These are phyloP conservation scores for Garra rufa DNA, from an alignment of 2,113 vertebrate species.

Conservation along the genomic window DNA sequence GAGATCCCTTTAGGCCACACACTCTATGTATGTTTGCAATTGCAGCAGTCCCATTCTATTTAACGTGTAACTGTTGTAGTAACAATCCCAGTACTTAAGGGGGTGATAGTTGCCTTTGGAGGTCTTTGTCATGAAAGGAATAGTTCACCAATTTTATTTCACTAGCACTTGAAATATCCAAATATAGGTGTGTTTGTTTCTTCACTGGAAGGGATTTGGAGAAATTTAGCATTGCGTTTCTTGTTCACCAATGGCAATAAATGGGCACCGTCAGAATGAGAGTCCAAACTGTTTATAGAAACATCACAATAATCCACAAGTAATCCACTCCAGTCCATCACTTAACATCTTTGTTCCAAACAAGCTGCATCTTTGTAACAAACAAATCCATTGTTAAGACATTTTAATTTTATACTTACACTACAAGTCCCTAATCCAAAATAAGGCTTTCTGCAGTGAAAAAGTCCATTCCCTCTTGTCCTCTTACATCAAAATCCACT, in stretches of 20 bases:
- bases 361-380: neutral
- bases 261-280: neutral
- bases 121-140: neutral
- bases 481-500: no score
- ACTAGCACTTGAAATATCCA: neutral
- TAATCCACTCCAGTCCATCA: neutral
- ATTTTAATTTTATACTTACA: no score
- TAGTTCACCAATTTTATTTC: neutral
- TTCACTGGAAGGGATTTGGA: neutral
- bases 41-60: neutral
- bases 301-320: neutral
- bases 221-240: neutral
- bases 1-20: neutral
- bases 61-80: neutral
- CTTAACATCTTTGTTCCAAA: neutral
- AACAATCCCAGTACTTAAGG: neutral
- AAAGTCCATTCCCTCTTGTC: no score
- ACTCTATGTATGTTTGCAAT: neutral
- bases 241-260: neutral
- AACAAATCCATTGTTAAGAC: neutral
- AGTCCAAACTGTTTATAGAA: neutral
- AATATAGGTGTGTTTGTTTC: neutral
- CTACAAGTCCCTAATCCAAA: no score
- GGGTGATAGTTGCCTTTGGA: neutral
- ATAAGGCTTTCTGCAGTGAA: no score